phyloP scores from a whole-genome alignment of 2,113 vertebrate species.

The Otolemur garnettii region DNA sequence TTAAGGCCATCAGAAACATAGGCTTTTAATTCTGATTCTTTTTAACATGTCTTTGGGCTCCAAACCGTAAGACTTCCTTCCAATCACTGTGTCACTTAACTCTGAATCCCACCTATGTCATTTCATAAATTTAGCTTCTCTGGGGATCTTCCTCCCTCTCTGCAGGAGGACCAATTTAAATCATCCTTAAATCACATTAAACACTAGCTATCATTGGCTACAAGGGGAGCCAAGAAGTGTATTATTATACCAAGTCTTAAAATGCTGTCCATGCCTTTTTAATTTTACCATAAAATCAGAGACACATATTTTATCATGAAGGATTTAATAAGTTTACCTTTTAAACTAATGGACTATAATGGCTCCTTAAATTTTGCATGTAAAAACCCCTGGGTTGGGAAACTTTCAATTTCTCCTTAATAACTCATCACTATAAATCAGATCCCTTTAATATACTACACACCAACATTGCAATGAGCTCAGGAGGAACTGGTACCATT shows the following conservation, averaged over 20 bases:
- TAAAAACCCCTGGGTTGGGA: constrained; percentile 81
- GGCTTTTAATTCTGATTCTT: background rate
- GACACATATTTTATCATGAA: constrained; percentile 80
- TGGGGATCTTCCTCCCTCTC: constrained; percentile 23
- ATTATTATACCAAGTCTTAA: constrained; percentile 74
- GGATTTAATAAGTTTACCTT: constrained; percentile 77
- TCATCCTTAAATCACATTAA: constrained; percentile 69
- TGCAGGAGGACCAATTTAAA: constrained; percentile 54
- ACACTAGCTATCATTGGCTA: background rate
- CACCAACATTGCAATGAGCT: constrained; percentile 28
- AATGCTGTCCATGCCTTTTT: constrained; percentile 68
- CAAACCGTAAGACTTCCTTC: background rate
- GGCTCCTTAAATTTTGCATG: constrained; percentile 77
- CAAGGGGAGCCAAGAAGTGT: constrained; percentile 72
- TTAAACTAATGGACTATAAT: constrained; percentile 80
- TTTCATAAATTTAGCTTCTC: constrained; percentile 62
- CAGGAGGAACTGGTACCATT: constrained; percentile 75
- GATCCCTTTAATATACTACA: constrained; percentile 67
- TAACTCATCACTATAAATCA: constrained; percentile 82
- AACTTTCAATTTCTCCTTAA: constrained; percentile 83
- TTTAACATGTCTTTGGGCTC: background rate
- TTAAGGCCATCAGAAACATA: background rate
- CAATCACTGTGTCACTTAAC: background rate
- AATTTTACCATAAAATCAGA: constrained; percentile 78
- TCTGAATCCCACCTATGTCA: constrained; percentile 38